Base-by-base conservation (phyloP, 2,113 vertebrate genomes). In the Sylvilagus bachmani region DNA sequence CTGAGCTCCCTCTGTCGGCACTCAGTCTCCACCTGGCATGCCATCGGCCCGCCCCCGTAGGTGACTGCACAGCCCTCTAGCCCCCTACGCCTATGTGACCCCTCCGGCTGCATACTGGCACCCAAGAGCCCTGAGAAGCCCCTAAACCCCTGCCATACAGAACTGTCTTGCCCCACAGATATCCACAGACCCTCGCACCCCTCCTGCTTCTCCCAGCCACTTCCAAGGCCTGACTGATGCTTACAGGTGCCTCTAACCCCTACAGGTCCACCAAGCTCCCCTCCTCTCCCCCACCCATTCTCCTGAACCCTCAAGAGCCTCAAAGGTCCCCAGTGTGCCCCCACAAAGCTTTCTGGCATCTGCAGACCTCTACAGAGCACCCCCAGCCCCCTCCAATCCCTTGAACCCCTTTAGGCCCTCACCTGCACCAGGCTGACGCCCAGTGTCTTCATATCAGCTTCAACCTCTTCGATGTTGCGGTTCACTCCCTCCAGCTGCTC, bases 351-450 rank as follows among this genome's bases (percentile, higher is more conserved):
- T 79, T 33, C 84, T 93, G 69, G 11, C 19, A 94, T 62, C 79
- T 71, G 29, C 7, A 93, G 69, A 89, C 16, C 58, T 85, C 66
- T 77, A 80, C 8, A 7, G 44, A 67, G 14, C n/a, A 85, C n/a
- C 85, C 66, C 62, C 14, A 10, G 51, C 4, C 90, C 38, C 58
- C 53, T 75, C 58, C 38, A 92, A 78, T 89, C 33, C 33, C 82
- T 58, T 33, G 55, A 27, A 44, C 17, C 36, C 55, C 14, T 64
- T 53, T 25, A 29, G 29, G 3, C 25, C 51, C 61, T 29, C 89
- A 99, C 99, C 98, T 99, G 99, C 82, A 97, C 82, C 7, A 98
- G 97, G 66, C 98, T 98, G 93, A 99, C 96, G 6, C 96, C 98
- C 73, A 98, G 97, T 49, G 97, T 98, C 95, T 98, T 99, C 94